Percentiles rank a stretch among this genome's conserved stretches.
These are phyloP conservation scores for Australoheros scitulus DNA, from an alignment of 2,113 vertebrate genomes.

Conservation along the genomic window DNA sequence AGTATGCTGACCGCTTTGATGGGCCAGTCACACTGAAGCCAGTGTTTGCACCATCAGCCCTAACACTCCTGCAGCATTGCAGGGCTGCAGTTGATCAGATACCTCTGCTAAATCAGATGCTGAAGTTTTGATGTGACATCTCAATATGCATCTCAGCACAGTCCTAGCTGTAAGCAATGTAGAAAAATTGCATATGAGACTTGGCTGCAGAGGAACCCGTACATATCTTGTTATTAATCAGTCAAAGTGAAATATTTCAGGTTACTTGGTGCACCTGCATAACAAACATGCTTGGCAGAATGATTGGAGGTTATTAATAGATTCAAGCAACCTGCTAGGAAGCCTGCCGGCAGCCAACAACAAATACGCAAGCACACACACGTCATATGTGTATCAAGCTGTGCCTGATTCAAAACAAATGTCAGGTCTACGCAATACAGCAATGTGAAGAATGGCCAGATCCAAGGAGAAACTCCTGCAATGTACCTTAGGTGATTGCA, in stretches of 20 bases:
- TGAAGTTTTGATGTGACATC: constrained; percentile 13
- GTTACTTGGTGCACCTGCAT: constrained; percentile 24
- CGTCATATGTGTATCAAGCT: constrained; percentile 51
- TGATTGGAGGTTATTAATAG: constrained; percentile 66
- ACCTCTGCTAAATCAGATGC: not conserved
- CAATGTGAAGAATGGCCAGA: constrained; percentile 38
- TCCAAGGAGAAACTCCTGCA: constrained; percentile 44
- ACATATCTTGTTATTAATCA: not conserved
- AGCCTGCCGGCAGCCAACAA: constrained; percentile 41
- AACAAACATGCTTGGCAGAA: constrained; percentile 37
- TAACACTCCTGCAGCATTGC: not conserved
- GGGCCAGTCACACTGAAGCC: too few species aligned
- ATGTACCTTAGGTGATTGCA: constrained; percentile 35
- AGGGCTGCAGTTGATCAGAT: not conserved
- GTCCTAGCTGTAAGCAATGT: not conserved
- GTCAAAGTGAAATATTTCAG: constrained; percentile 8
- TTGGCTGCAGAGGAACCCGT: not conserved
- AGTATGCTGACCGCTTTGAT: too few species aligned
- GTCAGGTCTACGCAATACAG: constrained; percentile 52
- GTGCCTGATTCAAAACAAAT: constrained; percentile 66
- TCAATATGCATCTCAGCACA: constrained; percentile 3
- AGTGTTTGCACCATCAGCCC: too few species aligned
- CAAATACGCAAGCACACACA: constrained; percentile 12
- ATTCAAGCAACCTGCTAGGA: constrained; percentile 51
- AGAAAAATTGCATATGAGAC: not conserved